Percentiles rank a stretch among this genome's conserved stretches.
Evolutionary conservation across 23 tunicate genomes (phyloP).

Genomic region (Halocynthia roretzi): DNA sequence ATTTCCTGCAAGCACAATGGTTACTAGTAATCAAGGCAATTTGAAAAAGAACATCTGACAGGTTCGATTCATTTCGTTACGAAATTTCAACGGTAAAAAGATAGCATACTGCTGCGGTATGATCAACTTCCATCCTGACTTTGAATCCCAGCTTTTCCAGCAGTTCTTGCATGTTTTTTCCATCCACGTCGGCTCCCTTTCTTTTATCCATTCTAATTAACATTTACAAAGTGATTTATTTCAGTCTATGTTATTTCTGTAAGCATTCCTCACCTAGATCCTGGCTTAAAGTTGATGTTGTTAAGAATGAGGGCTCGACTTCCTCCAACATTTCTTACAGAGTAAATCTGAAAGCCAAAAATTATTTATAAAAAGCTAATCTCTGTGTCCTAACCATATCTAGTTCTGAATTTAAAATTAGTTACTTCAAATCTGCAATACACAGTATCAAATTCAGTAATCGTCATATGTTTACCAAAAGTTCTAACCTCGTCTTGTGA

Average conservation of each 20-base stretch:
- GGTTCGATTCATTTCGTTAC: neutral
- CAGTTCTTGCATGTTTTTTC: slow-evolving; percentile 9
- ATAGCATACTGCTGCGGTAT: slow-evolving; percentile 5
- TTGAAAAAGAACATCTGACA: neutral
- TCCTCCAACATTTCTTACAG: slow-evolving; percentile 11
- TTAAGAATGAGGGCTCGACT: slow-evolving; percentile 37
- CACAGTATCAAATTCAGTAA: no score
- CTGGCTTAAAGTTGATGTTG: slow-evolving; percentile 17
- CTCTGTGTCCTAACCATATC: neutral
- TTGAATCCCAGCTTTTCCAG: slow-evolving; percentile 23
- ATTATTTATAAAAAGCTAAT: neutral
- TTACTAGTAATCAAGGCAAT: neutral
- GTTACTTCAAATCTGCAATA: no score
- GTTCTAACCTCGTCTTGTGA: neutral
- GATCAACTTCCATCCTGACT: slow-evolving; percentile 9
- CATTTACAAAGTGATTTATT: neutral
- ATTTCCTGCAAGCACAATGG: slow-evolving; percentile 22
- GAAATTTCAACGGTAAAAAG: no score
- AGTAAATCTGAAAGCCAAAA: neutral
- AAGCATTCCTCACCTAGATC: neutral
- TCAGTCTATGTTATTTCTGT: neutral
- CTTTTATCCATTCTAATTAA: neutral
- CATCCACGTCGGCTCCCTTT: slow-evolving; percentile 19
- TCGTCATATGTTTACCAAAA: neutral
- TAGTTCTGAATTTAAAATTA: no score